These are phyloP conservation scores for Microtus pennsylvanicus DNA, from an alignment of 2,113 vertebrate species.

Conservation along the genomic window DNA sequence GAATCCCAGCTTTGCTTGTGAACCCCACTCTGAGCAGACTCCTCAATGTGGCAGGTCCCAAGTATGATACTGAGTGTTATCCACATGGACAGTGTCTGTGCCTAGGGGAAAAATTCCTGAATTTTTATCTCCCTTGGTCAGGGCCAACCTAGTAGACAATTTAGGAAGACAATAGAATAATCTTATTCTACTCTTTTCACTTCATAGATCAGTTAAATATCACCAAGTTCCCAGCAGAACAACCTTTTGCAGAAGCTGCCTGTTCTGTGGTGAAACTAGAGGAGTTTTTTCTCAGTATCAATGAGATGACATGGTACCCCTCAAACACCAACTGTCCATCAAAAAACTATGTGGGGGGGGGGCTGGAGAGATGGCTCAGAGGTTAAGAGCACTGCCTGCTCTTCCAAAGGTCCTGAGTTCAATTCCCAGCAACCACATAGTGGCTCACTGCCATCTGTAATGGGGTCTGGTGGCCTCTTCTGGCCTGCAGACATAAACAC, in stretches of 20 bases:
- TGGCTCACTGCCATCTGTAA: too few species aligned
- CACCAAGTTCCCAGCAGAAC: neutral
- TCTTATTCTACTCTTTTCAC: neutral
- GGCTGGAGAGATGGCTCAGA: too few species aligned
- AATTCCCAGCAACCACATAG: too few species aligned
- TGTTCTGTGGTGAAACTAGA: neutral
- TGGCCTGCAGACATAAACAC: too few species aligned
- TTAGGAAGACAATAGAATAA: neutral
- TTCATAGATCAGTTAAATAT: neutral
- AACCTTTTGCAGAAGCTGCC: neutral
- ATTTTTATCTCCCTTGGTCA: neutral
- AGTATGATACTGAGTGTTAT: too few species aligned
- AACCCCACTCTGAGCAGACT: neutral
- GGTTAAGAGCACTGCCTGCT: too few species aligned
- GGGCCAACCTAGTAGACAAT: neutral
- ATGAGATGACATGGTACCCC: fast-evolving
- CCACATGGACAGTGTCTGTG: neutral
- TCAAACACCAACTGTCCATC: neutral
- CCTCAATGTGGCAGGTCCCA: neutral
- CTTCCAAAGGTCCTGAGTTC: too few species aligned
- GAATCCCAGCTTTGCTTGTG: neutral
- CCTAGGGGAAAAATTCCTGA: neutral
- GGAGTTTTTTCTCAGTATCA: neutral
- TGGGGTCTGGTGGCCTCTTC: too few species aligned
- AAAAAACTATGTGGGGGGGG: neutral